phyloP scores from a whole-genome alignment of 2,797 vertebrate species.

The Poliocrania exsul region DNA sequence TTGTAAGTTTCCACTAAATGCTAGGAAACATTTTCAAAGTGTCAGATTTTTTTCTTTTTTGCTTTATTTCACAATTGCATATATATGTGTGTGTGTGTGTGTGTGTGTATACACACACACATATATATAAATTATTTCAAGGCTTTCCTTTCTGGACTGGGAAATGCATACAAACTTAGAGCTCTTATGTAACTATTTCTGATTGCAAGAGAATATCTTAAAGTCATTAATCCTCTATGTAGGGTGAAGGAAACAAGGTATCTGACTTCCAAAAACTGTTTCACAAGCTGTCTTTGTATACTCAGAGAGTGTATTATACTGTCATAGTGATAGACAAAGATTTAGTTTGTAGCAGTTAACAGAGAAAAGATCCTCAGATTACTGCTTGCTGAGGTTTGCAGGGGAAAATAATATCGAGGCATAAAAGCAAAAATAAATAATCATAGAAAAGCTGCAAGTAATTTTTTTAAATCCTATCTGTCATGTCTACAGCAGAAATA shows the following conservation, averaged over 20 bases:
- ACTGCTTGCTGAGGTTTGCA: neutral
- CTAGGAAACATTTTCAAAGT: neutral
- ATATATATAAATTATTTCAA: neutral
- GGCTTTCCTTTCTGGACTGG: neutral
- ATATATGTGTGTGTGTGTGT: too few relatives aligned
- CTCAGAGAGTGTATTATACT: neutral
- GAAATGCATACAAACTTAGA: neutral
- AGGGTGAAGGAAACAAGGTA: neutral
- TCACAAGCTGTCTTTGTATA: neutral
- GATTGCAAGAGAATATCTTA: neutral
- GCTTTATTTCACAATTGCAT: neutral
- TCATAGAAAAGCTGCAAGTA: neutral
- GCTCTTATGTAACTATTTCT: neutral
- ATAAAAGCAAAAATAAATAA: neutral
- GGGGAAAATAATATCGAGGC: neutral
- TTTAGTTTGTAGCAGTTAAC: neutral
- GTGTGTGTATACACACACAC: too few relatives aligned
- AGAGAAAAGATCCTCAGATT: neutral
- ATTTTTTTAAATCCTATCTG: neutral
- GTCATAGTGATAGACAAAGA: neutral
- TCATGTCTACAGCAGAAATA: neutral
- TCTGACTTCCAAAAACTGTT: neutral
- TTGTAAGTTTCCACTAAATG: neutral
- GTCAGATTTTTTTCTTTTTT: neutral
- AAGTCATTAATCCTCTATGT: neutral